Conservation (phyloP, 2,888 invertebrate species). For the Troglohyphantes excavatus region DNA sequence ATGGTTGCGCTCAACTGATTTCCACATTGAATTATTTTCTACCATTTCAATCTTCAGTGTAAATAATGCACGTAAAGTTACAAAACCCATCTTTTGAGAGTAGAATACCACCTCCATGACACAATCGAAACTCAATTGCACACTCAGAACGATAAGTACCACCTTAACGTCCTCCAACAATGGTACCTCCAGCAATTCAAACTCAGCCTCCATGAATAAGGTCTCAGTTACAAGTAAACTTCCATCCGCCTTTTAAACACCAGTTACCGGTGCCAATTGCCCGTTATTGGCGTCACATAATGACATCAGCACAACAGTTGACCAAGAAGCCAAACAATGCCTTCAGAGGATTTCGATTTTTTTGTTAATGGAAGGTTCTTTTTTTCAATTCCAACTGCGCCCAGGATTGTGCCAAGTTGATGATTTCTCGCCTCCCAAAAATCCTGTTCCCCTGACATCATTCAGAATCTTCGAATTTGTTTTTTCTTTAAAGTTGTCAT, state of each 20-base stretch:
- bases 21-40: too few species aligned
- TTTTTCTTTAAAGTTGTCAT: background rate
- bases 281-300: slow-evolving; percentile 11
- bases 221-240: background rate
- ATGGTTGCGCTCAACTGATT: too few species aligned
- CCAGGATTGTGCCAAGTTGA: slow-evolving; percentile 1
- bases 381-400: background rate
- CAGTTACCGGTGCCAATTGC: slow-evolving; percentile 17
- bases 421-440: slow-evolving; percentile 10
- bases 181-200: background rate
- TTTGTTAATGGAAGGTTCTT: background rate
- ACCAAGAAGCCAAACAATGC: slow-evolving; percentile 27
- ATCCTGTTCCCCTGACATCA: slow-evolving; percentile 60
- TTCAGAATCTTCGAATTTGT: background rate
- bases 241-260: slow-evolving; percentile 6
- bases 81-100: background rate
- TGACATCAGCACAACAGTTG: background rate
- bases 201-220: background rate
- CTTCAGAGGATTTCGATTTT: background rate
- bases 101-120: background rate
- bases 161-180: background rate
- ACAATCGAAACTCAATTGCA: background rate
- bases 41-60: too few species aligned
- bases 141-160: background rate
- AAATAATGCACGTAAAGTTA: too few species aligned